Conservation (phyloP, 2,113 vertebrate genomes). For the Hippocampus abdominalis region DNA sequence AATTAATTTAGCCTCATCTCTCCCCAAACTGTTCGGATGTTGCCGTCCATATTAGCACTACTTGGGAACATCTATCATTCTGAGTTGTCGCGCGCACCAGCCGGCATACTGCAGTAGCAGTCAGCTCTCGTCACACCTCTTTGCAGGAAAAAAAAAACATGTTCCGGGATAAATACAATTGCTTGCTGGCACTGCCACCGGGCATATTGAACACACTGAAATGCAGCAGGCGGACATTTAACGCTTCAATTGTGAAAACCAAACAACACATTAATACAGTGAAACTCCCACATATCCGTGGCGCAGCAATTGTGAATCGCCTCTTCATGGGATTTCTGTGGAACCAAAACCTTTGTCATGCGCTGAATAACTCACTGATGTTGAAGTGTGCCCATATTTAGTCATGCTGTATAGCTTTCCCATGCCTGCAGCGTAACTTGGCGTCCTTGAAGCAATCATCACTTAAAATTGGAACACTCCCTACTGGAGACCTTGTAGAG, state of each 20-base stretch:
- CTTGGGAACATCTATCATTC: conserved; percentile 67
- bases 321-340: no score
- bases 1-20: conserved; percentile 69
- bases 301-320: no score
- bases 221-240: neutral
- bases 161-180: conserved; percentile 34
- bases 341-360: no score
- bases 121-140: conserved; percentile 24
- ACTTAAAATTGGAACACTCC: no score
- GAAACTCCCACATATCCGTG: no score
- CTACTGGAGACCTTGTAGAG: no score
- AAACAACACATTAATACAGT: neutral
- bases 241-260: neutral
- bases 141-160: conserved; percentile 29
- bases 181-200: conserved; percentile 33
- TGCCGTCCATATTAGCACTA: conserved; percentile 61
- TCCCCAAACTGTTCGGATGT: conserved; percentile 50
- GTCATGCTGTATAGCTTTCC: no score
- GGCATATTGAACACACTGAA: neutral
- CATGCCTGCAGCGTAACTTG: no score
- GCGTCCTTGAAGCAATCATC: no score
- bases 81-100: conserved; percentile 38
- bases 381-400: no score
- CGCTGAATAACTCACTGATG: no score
- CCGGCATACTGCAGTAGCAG: conserved; percentile 17